A percentile compares a stretch with the other conserved stretches of the same genome.
These are phyloP conservation scores for Otus sunia DNA, from an alignment of 2,113 vertebrate genomes.

Conservation along the genomic window DNA sequence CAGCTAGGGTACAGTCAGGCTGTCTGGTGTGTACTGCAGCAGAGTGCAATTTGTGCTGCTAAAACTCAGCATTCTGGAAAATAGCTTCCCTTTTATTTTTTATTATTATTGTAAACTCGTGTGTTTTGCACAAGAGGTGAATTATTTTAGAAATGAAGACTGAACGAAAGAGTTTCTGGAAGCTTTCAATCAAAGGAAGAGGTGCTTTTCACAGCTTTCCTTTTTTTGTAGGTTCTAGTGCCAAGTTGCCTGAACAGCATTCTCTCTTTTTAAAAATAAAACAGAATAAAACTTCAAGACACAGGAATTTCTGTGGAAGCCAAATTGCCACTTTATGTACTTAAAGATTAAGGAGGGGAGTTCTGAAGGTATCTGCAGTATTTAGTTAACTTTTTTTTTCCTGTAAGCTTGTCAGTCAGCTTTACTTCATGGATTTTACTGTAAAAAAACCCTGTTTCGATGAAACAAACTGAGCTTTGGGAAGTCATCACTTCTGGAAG, in stretches of 20 bases:
- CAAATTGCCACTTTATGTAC: not conserved
- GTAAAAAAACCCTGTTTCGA: rapidly evolving
- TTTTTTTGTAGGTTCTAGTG: not conserved
- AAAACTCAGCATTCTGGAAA: not conserved
- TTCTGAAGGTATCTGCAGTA: not conserved
- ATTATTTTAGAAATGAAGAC: not conserved
- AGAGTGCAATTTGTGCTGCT: not conserved
- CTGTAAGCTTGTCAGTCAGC: not conserved
- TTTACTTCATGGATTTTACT: not conserved
- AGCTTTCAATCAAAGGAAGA: not conserved
- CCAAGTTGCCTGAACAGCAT: not conserved
- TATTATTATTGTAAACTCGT: not conserved
- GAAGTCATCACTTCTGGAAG: not conserved
- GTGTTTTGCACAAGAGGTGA: not conserved
- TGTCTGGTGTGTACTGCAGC: not conserved
- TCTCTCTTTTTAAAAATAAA: not conserved
- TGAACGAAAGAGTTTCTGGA: not conserved
- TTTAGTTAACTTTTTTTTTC: not conserved
- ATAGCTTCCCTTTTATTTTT: not conserved
- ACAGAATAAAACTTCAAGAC: not conserved
- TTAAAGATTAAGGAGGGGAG: not conserved
- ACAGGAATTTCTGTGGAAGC: not conserved
- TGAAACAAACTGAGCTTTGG: not conserved
- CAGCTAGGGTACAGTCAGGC: not conserved
- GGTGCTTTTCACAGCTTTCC: not conserved